Evolutionary conservation across 1,140 invertebrate species (phyloP), one percentile per base, ranked within the genome.

Genomic region (Calliphora vicina): DNA sequence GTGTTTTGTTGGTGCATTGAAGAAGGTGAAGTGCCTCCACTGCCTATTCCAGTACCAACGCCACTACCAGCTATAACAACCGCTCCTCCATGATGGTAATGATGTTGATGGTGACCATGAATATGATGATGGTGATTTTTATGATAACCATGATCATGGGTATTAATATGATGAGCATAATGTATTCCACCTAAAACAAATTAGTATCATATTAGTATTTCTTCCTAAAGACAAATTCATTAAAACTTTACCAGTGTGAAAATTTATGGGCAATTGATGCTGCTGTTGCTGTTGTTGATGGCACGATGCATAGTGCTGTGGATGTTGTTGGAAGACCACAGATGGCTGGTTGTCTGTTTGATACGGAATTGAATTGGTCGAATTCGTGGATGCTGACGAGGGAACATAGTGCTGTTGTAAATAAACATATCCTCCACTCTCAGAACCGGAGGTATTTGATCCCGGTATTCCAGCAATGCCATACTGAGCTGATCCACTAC

Each of bases 1-100:
- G 94, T 91, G 81, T 90, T 91, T 85, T 93, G 93, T 20, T 86
- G 86, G n/a, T 84, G 82, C 82, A 86, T n/a, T 81, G 86, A 29
- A 78, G 89, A 84, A 83, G 90, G 84, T 42, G 92, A 91, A 84
- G 92, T 93, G 73, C 89, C 91, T 61, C 91, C 90, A 20, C 80
- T 84, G 50, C 87, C 87, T 42, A 87, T 76, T 2, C 88, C 88
- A n/a, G 88, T 90, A 73, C 89, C 89, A 29, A 90, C 89, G 9
- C 89, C 88, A 76, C 89, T 90, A 83, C 89, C 89, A 26, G 89
- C 89, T 67, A 90, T 89, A 29, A 90, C 89, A 74, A 90, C 88
- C 42, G 89, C 89, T 0, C 89, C 89, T 29, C 88, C 89, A 45
- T 90, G 89, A 82, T 84, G 92, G 91, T 85, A 92, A 89, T 85